Percentiles rank a stretch among this genome's conserved stretches.
These are phyloP conservation scores for Acrobasis suavella DNA, from an alignment of 2,888 invertebrate genomes.

Conservation along the genomic window DNA sequence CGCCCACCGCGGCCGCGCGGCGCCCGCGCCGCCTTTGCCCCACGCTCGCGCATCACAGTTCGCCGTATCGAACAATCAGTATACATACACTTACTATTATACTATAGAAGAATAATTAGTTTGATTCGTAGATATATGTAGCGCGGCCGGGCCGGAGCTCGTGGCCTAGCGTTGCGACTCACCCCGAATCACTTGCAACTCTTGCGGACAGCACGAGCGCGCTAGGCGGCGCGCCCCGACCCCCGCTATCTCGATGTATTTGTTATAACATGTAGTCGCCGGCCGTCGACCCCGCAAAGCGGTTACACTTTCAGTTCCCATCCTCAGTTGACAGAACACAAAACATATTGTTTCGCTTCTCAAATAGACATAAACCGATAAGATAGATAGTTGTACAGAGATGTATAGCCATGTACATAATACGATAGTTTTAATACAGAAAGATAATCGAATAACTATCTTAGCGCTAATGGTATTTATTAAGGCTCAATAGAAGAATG, in stretches of 20 bases:
- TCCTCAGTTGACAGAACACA: slow-evolving; percentile 70
- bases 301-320: slow-evolving; percentile 68
- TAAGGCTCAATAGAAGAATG: slow-evolving; percentile 73
- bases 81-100: slow-evolving; percentile 79
- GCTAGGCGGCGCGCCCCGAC: slow-evolving; percentile 45
- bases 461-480: slow-evolving; percentile 75
- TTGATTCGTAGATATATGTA: slow-evolving; percentile 81
- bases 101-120: slow-evolving; percentile 82
- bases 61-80: slow-evolving; percentile 66
- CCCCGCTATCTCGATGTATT: slow-evolving; percentile 74
- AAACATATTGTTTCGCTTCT: slow-evolving; percentile 66
- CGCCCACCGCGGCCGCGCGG: slow-evolving; percentile 83
- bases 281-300: slow-evolving; percentile 66
- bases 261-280: slow-evolving; percentile 79
- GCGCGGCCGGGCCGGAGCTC: slow-evolving; percentile 54
- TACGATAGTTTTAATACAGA: slow-evolving; percentile 79
- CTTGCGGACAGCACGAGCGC: background rate
- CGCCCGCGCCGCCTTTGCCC: slow-evolving; percentile 54
- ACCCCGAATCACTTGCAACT: background rate
- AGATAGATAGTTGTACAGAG: slow-evolving; percentile 78
- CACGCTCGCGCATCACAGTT: slow-evolving; percentile 60
- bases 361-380: slow-evolving; percentile 69
- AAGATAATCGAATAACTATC: slow-evolving; percentile 71
- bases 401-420: slow-evolving; percentile 77
- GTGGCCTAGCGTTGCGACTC: slow-evolving; percentile 36